phyloP scores from a whole-genome alignment of 2,888 invertebrate genomes.

The Lithodes maja region DNA sequence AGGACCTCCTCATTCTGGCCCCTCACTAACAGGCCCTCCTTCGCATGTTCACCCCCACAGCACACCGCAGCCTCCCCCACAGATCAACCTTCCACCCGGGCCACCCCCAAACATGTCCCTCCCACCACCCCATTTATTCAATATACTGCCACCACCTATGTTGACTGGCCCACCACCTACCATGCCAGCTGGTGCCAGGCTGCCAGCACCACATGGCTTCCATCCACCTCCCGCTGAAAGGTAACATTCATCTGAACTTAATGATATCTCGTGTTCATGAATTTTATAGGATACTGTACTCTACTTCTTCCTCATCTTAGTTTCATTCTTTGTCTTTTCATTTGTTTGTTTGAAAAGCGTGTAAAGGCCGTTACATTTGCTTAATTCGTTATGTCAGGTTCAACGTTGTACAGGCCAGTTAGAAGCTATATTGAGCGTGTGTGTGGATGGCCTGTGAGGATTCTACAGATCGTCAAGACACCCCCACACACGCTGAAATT shows the following conservation, averaged over 20 bases:
- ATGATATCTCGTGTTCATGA: too few species aligned
- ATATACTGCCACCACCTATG: constrained; percentile 32
- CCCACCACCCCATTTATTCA: constrained; percentile 52
- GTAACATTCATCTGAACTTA: background rate
- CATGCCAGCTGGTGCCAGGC: background rate
- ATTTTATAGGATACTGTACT: too few species aligned
- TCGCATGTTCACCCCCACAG: background rate
- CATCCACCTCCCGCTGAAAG: constrained; percentile 18
- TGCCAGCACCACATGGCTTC: background rate
- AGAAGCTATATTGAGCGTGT: too few species aligned
- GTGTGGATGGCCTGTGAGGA: too few species aligned
- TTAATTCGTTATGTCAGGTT: background rate
- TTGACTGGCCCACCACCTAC: constrained; percentile 37
- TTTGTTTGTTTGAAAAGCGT: background rate
- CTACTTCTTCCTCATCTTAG: background rate
- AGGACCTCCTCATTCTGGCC: too few species aligned
- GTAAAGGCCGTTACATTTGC: background rate
- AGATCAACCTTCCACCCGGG: constrained; percentile 44
- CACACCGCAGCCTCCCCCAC: constrained; percentile 23
- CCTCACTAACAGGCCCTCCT: background rate
- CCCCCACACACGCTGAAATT: too few species aligned
- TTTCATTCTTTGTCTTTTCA: background rate
- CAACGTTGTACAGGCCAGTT: background rate
- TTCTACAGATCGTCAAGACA: too few species aligned
- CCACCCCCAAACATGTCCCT: constrained; percentile 42